A percentile compares a stretch with the other conserved stretches of the same genome.
These are phyloP conservation scores for Eristalis intricaria DNA, from an alignment of 2,888 invertebrate genomes.

Conservation along the genomic window DNA sequence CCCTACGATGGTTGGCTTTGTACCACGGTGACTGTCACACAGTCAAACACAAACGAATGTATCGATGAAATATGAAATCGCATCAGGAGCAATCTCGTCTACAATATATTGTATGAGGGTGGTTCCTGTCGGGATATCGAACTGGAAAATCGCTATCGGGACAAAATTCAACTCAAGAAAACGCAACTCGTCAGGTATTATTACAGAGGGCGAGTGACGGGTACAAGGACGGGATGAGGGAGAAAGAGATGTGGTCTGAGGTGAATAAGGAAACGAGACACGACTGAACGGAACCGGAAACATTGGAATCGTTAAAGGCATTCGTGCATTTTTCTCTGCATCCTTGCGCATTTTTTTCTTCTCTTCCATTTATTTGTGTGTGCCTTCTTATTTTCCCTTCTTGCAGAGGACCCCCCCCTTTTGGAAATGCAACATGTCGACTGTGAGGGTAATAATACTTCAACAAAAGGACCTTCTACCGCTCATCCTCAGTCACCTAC, in stretches of 20 bases:
- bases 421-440: slow-evolving; percentile 53
- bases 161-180: slow-evolving; percentile 44
- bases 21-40: background rate
- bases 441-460: slow-evolving; percentile 52
- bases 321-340: slow-evolving; percentile 55
- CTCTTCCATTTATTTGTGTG: background rate
- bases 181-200: slow-evolving; percentile 64
- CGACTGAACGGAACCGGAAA: slow-evolving; percentile 55
- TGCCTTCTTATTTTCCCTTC: background rate
- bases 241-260: background rate
- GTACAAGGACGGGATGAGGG: too few relatives aligned
- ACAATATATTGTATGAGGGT: background rate
- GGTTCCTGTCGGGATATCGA: slow-evolving; percentile 41
- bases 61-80: slow-evolving; percentile 48
- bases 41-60: background rate
- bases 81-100: slow-evolving; percentile 44
- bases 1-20: background rate
- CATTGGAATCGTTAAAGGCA: slow-evolving; percentile 64
- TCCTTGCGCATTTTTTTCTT: slow-evolving; percentile 31
- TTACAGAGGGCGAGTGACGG: slow-evolving; percentile 20
- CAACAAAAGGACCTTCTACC: slow-evolving; percentile 40
- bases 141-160: slow-evolving; percentile 65
- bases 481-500: background rate
- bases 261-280: background rate
- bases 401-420: background rate